Conservation (phyloP, 2,888 invertebrate species). For the Lepidonotus clava region DNA sequence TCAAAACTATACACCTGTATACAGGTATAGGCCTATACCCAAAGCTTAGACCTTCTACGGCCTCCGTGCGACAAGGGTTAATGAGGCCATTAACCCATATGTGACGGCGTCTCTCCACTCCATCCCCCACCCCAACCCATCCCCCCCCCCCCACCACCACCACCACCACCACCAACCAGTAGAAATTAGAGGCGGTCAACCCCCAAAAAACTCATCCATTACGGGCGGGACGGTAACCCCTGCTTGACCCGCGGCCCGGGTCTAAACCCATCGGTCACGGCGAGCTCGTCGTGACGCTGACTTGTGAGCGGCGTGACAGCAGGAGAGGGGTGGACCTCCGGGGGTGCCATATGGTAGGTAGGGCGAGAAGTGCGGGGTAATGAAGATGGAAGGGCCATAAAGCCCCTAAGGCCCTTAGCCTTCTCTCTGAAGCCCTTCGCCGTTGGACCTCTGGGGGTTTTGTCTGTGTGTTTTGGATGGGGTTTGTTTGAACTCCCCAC, state of each 20-base stretch:
- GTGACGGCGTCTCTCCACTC: not conserved
- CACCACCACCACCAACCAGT: not conserved
- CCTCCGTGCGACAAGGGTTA: slow-evolving; percentile 21
- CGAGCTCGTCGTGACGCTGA: not conserved
- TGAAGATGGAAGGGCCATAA: slow-evolving; percentile 15
- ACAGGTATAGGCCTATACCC: no score
- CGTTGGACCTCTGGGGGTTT: not conserved
- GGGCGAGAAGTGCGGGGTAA: slow-evolving; percentile 8
- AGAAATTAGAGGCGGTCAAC: slow-evolving; percentile 29
- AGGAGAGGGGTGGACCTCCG: not conserved
- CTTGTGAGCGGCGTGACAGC: not conserved
- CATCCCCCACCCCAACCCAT: not conserved
- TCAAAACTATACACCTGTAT: no score
- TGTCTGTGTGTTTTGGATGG: not conserved
- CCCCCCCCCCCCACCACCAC: not conserved
- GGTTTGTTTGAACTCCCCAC: slow-evolving; percentile 4
- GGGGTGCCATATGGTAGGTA: slow-evolving; percentile 8
- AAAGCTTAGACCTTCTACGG: no score
- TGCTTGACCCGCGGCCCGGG: not conserved
- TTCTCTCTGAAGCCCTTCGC: not conserved
- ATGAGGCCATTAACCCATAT: slow-evolving; percentile 39
- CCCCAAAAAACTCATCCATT: slow-evolving; percentile 35
- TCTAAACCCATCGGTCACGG: slow-evolving; percentile 4
- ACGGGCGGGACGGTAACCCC: not conserved
- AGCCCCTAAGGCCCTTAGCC: not conserved